Percentiles rank a stretch among this genome's conserved stretches.
These are phyloP conservation scores for Lutjanus campechanus DNA, from an alignment of 2,797 vertebrate genomes.

Conservation along the genomic window DNA sequence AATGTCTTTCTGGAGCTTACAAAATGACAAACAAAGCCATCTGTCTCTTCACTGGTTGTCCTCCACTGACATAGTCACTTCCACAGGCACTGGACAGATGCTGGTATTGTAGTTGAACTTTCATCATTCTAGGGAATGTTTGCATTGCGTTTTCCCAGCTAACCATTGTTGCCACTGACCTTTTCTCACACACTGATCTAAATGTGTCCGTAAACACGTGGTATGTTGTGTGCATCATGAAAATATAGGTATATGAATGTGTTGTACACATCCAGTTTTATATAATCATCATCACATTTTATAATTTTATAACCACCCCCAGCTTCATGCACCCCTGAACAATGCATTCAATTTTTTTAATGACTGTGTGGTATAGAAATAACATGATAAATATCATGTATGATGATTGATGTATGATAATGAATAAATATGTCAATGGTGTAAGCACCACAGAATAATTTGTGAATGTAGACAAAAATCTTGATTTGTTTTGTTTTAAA, in stretches of 20 bases:
- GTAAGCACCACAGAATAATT: no score
- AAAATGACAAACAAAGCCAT: constrained; percentile 81
- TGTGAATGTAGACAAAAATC: no score
- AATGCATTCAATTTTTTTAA: no score
- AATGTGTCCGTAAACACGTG: constrained; percentile 12
- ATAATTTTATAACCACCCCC: no score
- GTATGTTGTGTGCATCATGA: constrained; percentile 8
- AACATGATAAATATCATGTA: no score
- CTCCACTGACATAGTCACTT: constrained; percentile 65
- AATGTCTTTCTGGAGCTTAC: constrained; percentile 69
- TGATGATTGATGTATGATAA: no score
- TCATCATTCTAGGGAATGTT: constrained; percentile 47
- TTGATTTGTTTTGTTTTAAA: no score
- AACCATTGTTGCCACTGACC: not conserved
- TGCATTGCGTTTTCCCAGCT: constrained; percentile 29
- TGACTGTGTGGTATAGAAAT: no score
- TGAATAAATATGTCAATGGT: no score
- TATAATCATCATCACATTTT: no score
- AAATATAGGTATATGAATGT: constrained; percentile 23
- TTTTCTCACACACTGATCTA: not conserved
- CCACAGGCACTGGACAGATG: constrained; percentile 53
- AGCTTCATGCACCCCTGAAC: no score
- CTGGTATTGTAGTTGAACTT: constrained; percentile 61
- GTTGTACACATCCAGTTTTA: constrained; percentile 33
- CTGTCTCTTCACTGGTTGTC: constrained; percentile 71